Conservation (phyloP, 30 jellyfish, hydroid and myxozoan species). For the Aurelia aurita complex sp. Pacific region DNA sequence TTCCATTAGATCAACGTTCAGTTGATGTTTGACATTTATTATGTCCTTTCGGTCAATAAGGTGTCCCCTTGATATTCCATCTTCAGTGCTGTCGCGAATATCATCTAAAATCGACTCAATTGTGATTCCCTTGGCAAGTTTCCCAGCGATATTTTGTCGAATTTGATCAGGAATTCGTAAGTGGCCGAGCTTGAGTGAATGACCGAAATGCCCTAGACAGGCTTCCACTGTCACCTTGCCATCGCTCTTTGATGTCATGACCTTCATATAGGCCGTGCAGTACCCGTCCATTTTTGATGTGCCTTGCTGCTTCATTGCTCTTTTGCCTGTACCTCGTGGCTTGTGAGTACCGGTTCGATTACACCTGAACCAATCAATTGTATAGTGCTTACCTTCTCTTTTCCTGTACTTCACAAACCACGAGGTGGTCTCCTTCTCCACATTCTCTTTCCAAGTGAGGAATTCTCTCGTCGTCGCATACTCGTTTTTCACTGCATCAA, state of each 20-base stretch:
- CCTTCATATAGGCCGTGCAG: conserved; percentile 23
- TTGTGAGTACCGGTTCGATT: conserved; percentile 25
- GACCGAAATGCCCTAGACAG: conserved; percentile 26
- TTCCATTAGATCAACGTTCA: conserved; percentile 47
- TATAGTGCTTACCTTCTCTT: conserved; percentile 16
- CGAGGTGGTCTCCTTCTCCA: conserved; percentile 22
- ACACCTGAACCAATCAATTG: conserved; percentile 43
- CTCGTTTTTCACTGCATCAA: background rate
- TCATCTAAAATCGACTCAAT: conserved; percentile 21
- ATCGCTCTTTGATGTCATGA: background rate
- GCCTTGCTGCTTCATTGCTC: conserved; percentile 67
- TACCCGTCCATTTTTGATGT: conserved; percentile 41
- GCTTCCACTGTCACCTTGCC: conserved; percentile 29
- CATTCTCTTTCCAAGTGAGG: background rate
- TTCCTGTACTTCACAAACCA: conserved; percentile 40
- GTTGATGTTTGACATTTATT: conserved; percentile 34
- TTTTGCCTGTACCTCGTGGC: conserved; percentile 42
- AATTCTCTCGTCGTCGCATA: conserved; percentile 1
- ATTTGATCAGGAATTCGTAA: too few relatives aligned
- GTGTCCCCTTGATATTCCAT: background rate
- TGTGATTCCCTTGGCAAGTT: background rate
- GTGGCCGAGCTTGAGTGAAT: background rate
- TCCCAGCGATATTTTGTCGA: too few relatives aligned
- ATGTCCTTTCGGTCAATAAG: background rate
- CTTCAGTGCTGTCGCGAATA: conserved; percentile 9